These are phyloP conservation scores for Psilopogon haemacephalus DNA, from an alignment of 2,113 vertebrate genomes.

Conservation along the genomic window DNA sequence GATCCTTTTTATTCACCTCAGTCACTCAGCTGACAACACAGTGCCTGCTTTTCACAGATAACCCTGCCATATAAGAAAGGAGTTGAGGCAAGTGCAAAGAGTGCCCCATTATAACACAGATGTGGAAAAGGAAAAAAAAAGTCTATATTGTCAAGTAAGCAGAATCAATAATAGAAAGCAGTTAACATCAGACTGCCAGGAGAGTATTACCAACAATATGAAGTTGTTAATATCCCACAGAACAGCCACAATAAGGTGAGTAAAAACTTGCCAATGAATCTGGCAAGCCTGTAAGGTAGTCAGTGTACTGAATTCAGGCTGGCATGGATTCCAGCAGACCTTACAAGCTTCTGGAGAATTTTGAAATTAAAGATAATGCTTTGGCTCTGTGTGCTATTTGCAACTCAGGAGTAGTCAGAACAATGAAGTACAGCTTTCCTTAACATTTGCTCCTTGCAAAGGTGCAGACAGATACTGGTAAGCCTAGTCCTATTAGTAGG, in stretches of 20 bases:
- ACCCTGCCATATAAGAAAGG: not conserved
- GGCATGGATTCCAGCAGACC: not conserved
- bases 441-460: not conserved
- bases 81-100: not conserved
- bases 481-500: not conserved
- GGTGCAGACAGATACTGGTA: not conserved
- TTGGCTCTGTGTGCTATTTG: not conserved
- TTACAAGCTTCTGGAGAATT: not conserved
- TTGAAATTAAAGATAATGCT: not conserved
- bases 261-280: constrained; percentile 1
- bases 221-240: not conserved
- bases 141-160: not conserved
- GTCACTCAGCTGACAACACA: not conserved
- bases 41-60: not conserved
- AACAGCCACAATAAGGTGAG: not conserved
- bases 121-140: not conserved
- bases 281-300: not conserved
- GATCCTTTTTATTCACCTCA: not conserved
- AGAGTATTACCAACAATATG: not conserved
- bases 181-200: not conserved
- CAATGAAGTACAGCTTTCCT: not conserved
- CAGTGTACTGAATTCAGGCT: not conserved
- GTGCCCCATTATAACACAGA: not conserved
- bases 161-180: not conserved
- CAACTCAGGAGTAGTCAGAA: not conserved